These are phyloP conservation scores for Pelagia noctiluca DNA, from an alignment of 30 jellyfish, hydroid and myxozoan species.

Conservation along the genomic window DNA sequence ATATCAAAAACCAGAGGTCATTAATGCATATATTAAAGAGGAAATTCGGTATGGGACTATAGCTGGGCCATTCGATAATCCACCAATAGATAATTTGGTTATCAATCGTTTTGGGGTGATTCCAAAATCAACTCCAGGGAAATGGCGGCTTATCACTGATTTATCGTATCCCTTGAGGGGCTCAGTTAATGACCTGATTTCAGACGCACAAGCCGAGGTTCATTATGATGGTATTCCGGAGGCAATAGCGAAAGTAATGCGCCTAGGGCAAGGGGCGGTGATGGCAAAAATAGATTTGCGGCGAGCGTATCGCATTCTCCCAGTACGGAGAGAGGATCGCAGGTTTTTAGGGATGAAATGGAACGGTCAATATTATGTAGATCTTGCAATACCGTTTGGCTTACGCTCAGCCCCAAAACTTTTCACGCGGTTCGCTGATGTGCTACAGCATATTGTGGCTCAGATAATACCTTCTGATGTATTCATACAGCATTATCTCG, in stretches of 20 bases:
- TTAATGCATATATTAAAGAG: slow-evolving; percentile 38
- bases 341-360: slow-evolving; percentile 66
- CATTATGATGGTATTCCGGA: slow-evolving; percentile 65
- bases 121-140: too few species aligned
- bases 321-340: slow-evolving; percentile 40
- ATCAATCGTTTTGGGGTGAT: too few species aligned
- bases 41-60: slow-evolving; percentile 65
- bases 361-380: slow-evolving; percentile 65
- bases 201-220: slow-evolving; percentile 56
- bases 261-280: slow-evolving; percentile 56
- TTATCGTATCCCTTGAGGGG: slow-evolving; percentile 69
- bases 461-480: too few species aligned
- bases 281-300: slow-evolving; percentile 73
- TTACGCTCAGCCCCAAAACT: slow-evolving; percentile 75
- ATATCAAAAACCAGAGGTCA: slow-evolving; percentile 41
- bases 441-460: too few species aligned
- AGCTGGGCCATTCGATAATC: slow-evolving; percentile 79
- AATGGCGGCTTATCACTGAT: slow-evolving; percentile 78
- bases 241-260: slow-evolving; percentile 43
- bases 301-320: slow-evolving; percentile 74
- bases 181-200: slow-evolving; percentile 57
- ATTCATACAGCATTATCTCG: too few species aligned
- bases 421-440: slow-evolving; percentile 65
- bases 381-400: slow-evolving; percentile 80
- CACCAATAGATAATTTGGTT: too few species aligned